Conservation (phyloP, 1,140 invertebrate species). For the Triops longicaudatus region DNA sequence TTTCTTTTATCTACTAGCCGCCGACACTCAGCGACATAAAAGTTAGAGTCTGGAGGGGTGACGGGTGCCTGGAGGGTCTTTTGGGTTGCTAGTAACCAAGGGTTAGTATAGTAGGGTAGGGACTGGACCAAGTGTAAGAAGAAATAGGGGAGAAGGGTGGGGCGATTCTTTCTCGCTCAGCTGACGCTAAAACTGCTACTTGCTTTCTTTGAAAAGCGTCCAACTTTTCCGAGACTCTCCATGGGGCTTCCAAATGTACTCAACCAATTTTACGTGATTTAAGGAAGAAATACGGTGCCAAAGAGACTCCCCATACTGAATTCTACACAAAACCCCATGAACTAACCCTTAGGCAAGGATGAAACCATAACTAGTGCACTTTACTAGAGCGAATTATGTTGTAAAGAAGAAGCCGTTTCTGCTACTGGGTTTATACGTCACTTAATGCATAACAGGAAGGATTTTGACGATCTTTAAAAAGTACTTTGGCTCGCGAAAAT, state of each 20-base stretch:
- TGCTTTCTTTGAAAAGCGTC: not conserved
- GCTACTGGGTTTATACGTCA: too few relatives aligned
- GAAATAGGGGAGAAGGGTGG: constrained; percentile 1
- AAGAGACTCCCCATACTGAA: not conserved
- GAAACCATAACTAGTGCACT: not conserved
- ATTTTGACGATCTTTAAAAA: too few relatives aligned
- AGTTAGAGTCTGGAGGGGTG: not conserved
- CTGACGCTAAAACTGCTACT: constrained; percentile 14
- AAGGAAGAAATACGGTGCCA: constrained; percentile 9
- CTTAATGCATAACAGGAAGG: too few relatives aligned
- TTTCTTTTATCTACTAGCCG: not conserved
- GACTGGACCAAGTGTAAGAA: not conserved
- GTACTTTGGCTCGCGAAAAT: too few relatives aligned
- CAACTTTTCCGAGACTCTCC: not conserved
- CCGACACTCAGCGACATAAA: not conserved
- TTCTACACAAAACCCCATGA: not conserved
- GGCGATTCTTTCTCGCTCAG: constrained; percentile 10
- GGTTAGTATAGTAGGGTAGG: not conserved
- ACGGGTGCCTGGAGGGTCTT: not conserved
- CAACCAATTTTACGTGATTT: not conserved
- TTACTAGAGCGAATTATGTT: too few relatives aligned
- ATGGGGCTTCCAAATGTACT: not conserved
- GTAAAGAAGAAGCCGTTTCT: too few relatives aligned
- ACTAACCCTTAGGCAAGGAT: not conserved
- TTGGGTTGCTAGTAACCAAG: not conserved